A percentile compares a stretch with the other conserved stretches of the same genome.
Evolutionary conservation across 2,113 vertebrate species (phyloP).

Genomic region (Cyphomyrus plagiostoma): DNA sequence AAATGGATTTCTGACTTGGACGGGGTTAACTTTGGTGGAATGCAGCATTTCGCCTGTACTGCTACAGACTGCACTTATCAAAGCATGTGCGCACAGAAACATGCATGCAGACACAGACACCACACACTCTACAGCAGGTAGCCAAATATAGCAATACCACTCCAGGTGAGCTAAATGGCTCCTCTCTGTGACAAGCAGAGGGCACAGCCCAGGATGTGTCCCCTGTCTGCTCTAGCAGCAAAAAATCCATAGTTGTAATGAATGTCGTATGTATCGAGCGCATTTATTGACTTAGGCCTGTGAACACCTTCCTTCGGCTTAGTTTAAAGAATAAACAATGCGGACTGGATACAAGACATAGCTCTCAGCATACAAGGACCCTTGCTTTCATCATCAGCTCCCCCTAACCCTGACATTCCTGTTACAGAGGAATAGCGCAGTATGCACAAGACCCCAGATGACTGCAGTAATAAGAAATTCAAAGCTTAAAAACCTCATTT

Average conservation of each 20-base stretch:
- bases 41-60: not conserved
- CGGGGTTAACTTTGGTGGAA: not conserved
- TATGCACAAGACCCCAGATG: not conserved
- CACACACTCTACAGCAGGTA: not conserved
- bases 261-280: conserved; percentile 13
- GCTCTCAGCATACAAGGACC: not conserved
- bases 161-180: not conserved
- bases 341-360: not conserved
- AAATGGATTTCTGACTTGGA: not conserved
- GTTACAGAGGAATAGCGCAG: not conserved
- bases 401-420: not conserved
- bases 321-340: not conserved
- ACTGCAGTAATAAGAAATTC: not conserved
- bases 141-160: not conserved
- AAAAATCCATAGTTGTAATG: conserved; percentile 22
- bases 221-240: conserved; percentile 14
- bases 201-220: conserved; percentile 6
- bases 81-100: not conserved
- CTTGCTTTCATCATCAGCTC: not conserved
- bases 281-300: conserved; percentile 8
- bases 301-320: conserved; percentile 2
- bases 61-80: not conserved
- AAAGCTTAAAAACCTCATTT: conserved; percentile 5
- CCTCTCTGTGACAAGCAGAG: not conserved
- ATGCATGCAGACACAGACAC: not conserved